A percentile compares a stretch with the other conserved stretches of the same genome.
Evolutionary conservation across 1,140 invertebrate species (phyloP).

Genomic region (Drosophila tsacasi): DNA sequence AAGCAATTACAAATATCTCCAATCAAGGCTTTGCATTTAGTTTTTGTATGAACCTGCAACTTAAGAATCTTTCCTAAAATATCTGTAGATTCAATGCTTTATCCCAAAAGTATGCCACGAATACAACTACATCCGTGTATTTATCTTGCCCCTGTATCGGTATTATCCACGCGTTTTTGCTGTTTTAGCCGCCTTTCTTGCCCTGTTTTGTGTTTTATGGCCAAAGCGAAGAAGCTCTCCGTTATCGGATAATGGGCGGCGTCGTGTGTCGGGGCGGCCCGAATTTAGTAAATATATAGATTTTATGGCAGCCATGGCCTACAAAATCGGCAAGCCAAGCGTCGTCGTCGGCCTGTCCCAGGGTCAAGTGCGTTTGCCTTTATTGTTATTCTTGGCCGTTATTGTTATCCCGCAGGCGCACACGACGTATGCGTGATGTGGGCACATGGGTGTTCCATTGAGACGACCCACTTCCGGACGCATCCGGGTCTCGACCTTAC

Average conservation of each 20-base stretch:
- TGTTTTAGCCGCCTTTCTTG: constrained; percentile 19
- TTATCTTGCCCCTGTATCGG: not conserved
- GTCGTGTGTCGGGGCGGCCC: constrained; percentile 36
- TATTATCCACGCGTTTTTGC: constrained; percentile 19
- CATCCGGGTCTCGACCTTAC: constrained; percentile 27
- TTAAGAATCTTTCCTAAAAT: not conserved
- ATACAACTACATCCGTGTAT: not conserved
- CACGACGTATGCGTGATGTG: constrained; percentile 59
- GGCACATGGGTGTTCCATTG: constrained; percentile 38
- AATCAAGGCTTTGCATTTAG: too few species aligned
- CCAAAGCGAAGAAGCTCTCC: constrained; percentile 23
- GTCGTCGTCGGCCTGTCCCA: constrained; percentile 21
- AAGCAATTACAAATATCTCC: not conserved
- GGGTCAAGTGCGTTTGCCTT: constrained; percentile 41
- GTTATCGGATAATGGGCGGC: constrained; percentile 39
- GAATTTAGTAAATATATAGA: constrained; percentile 24
- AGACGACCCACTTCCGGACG: constrained; percentile 47
- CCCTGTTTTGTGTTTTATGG: constrained; percentile 28
- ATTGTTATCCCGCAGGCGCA: constrained; percentile 59
- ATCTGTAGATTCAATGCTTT: not conserved
- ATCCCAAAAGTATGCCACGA: constrained; percentile 28
- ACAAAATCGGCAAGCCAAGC: constrained; percentile 35
- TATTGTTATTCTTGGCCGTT: constrained; percentile 23
- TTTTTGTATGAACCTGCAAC: not conserved
- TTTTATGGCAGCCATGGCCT: constrained; percentile 49